Evolutionary conservation across 2,888 invertebrate genomes (phyloP), one percentile per base, ranked within the genome.

Genomic region (Teleogryllus oceanicus): DNA sequence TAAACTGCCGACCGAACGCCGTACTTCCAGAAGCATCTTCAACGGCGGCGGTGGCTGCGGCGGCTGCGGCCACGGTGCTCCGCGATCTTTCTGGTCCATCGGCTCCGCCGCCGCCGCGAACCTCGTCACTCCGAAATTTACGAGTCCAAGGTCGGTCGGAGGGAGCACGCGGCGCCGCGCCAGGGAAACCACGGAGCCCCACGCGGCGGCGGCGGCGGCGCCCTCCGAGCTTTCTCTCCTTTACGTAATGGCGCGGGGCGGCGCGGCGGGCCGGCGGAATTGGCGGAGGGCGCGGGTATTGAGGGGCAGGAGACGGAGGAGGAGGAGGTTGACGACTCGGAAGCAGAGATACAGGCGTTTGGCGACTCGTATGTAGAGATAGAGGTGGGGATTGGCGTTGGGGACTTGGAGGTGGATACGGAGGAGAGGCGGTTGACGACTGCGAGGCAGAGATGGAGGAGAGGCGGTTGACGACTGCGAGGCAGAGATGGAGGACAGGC

Each of bases 61-160:
- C 62, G 62, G 62, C 62, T 13, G 62, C 62, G 62, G 62, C 62
- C 16, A n/a, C 62, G 62, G 13, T n/a, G 62, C 13, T 13, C 16
- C 62, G 62, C 62, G 12, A 62, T 62, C 62, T 62, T 62, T 62
- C 62, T 62, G 62, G 62, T 62, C 62, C 62, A 62, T 62, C 62
- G 62, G 62, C 62, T 62, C 3, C 62, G 62, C 62, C 62, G n/a
- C 62, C 62, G 62, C 62, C 16, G 62, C 62, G 62, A 62, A 62
- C 62, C 62, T 62, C 62, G 62, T 62, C 13, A 62, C 62, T 62
- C n/a, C 62, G 62, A 62, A 62, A 62, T 62, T 62, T 62, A 62
- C 62, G 62, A 62, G 62, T 62, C 62, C 62, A 62, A 62, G 62
- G 62, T 62, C 62, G 62, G 62, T 62, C 62, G 62, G 62, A 62